Evolutionary conservation across 2,113 vertebrate genomes (phyloP).

Genomic region (Mesembrinibis cayennensis): DNA sequence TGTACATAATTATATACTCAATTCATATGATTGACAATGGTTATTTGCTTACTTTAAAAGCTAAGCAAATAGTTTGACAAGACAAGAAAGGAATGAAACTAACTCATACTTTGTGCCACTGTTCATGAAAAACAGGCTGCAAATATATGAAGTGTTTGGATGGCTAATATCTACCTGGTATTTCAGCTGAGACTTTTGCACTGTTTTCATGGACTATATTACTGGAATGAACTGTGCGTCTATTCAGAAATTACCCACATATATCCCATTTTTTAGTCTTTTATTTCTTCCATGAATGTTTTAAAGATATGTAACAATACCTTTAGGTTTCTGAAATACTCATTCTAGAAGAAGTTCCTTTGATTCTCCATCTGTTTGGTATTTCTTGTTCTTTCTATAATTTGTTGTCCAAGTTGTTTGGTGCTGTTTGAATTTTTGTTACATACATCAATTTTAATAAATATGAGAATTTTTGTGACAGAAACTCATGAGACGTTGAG

Average conservation of each 20-base stretch:
- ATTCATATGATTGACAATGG: background rate
- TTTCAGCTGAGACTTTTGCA: background rate
- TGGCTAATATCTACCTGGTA: background rate
- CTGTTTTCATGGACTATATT: background rate
- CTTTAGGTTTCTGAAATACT: background rate
- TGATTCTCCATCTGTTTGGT: background rate
- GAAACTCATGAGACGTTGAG: background rate
- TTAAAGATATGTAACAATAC: background rate
- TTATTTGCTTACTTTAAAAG: slow-evolving; percentile 20
- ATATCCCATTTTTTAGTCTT: background rate
- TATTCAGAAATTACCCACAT: background rate
- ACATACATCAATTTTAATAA: background rate
- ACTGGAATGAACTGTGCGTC: background rate
- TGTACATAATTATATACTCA: background rate
- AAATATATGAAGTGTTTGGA: background rate
- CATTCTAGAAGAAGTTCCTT: background rate
- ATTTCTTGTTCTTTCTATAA: background rate
- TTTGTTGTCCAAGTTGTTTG: background rate
- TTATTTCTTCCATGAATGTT: background rate
- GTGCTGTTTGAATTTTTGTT: background rate
- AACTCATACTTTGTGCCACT: background rate
- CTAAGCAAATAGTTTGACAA: slow-evolving; percentile 12
- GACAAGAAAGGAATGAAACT: background rate
- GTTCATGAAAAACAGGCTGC: background rate
- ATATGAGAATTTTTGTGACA: background rate